Base-by-base conservation (phyloP, 2,888 invertebrate genomes). In the Holacanthella duospinosa region DNA sequence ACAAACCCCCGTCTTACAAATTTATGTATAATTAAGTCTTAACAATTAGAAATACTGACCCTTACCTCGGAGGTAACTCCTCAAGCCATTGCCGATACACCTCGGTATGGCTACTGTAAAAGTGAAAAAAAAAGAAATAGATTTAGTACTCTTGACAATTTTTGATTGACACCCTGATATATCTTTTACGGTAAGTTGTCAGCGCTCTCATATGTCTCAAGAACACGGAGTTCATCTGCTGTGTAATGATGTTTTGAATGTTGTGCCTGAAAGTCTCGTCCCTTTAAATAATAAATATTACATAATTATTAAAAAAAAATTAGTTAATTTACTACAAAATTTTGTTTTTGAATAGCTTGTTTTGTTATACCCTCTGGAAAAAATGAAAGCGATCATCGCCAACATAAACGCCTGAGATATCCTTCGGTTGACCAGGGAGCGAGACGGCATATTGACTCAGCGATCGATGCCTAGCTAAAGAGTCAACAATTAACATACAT, bases 201-300 rank as follows among this genome's bases (percentile, higher is more conserved):
- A 63, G 76, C 70, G 66, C 77, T 77, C 64, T 78, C 77, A 73
- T 76, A 77, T 9, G 75, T 74, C 43, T 74, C 74, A 21, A 78
- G 73, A 55, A 77, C 74, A 64, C 74, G 71, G 59, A 74, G 72
- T 65, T 78, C 78, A 54, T 77, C 75, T 4, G 73, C 74, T 21
- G 78, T 78, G 63, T 77, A 78, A 61, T 75, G 74, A 69, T 78
- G 77, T 48, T 76, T 76, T 16, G 75, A 72, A 62, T 75, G 75
- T 43, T 75, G 72, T 4, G 77, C 76, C 63, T 77, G 77, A 69
- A 76, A 77, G 64, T 78, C 78, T 69, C 78, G 72, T 9, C 78
- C 78, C 77, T 71, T 25, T 28, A 59, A 55, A 54, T 36, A 21
- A n/a, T n/a, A n/a, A n/a, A n/a, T n/a, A n/a, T n/a, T n/a, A n/a